Percentiles rank a stretch among this genome's conserved stretches.
Conservation (phyloP, 2,888 invertebrate genomes). For the Apamea crenata region DNA sequence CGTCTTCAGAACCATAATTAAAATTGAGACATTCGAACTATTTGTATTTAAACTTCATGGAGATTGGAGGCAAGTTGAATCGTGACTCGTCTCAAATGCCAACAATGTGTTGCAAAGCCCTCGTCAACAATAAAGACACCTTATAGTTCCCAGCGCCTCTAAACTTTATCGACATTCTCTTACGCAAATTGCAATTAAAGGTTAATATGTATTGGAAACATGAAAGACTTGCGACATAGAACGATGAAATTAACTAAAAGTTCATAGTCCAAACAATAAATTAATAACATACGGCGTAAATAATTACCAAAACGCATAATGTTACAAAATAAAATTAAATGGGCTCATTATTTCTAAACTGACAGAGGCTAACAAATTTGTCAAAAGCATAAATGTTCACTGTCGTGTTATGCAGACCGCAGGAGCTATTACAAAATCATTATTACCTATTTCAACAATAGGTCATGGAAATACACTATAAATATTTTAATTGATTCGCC, state of each 20-base stretch:
- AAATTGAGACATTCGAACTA: constrained; percentile 50
- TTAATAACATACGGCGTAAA: background rate
- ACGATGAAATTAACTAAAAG: constrained; percentile 8
- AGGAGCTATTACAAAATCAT: constrained; percentile 37
- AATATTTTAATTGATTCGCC: constrained; percentile 56
- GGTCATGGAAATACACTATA: constrained; percentile 52
- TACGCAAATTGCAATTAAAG: constrained; percentile 55
- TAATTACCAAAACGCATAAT: constrained; percentile 20
- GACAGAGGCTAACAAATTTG: constrained; percentile 11
- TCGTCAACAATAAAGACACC: constrained; percentile 47
- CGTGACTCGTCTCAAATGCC: constrained; percentile 73
- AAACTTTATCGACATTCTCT: constrained; percentile 63
- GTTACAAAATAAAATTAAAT: constrained; percentile 29
- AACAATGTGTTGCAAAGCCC: constrained; percentile 62
- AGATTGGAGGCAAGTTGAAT: constrained; percentile 62
- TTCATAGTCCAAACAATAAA: constrained; percentile 12
- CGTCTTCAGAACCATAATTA: constrained; percentile 20
- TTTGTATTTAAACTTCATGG: constrained; percentile 61
- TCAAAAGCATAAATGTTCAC: constrained; percentile 18
- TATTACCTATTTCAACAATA: constrained; percentile 46
- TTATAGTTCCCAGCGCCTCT: constrained; percentile 46
- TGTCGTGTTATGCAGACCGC: constrained; percentile 37
- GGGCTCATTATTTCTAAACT: constrained; percentile 15
- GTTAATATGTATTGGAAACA: constrained; percentile 45
- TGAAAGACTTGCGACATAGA: constrained; percentile 27